A percentile compares a stretch with the other conserved stretches of the same genome.
These are phyloP conservation scores for Nanger granti DNA, from an alignment of 2,113 vertebrate genomes.

Conservation along the genomic window DNA sequence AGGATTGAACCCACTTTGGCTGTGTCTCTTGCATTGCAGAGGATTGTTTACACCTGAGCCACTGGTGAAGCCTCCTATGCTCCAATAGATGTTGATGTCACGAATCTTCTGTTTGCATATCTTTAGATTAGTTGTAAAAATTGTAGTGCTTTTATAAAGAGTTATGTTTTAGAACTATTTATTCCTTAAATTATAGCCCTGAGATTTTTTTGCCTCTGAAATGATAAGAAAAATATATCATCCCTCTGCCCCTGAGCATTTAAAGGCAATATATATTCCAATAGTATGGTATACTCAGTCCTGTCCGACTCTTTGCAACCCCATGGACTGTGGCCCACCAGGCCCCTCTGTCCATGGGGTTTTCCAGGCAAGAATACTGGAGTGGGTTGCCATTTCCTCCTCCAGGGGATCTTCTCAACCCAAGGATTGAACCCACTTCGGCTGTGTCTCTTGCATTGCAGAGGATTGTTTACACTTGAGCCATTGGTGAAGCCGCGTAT, in stretches of 20 bases:
- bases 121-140: background rate
- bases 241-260: background rate
- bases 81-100: background rate
- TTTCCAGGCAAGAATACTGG: background rate
- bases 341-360: background rate
- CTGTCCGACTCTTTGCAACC: background rate
- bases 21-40: background rate
- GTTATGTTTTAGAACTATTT: background rate
- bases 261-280: background rate
- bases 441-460: background rate
- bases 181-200: background rate
- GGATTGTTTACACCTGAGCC: background rate
- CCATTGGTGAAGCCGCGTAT: background rate
- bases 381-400: background rate
- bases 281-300: background rate
- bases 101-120: background rate
- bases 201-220: background rate
- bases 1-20: background rate
- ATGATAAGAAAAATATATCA: background rate
- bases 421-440: background rate
- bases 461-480: background rate
- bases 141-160: too few species aligned
- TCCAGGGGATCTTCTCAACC: background rate
- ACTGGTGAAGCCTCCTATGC: background rate
- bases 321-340: background rate